Conservation (phyloP, 2,888 invertebrate genomes). For the Meta bourneti region DNA sequence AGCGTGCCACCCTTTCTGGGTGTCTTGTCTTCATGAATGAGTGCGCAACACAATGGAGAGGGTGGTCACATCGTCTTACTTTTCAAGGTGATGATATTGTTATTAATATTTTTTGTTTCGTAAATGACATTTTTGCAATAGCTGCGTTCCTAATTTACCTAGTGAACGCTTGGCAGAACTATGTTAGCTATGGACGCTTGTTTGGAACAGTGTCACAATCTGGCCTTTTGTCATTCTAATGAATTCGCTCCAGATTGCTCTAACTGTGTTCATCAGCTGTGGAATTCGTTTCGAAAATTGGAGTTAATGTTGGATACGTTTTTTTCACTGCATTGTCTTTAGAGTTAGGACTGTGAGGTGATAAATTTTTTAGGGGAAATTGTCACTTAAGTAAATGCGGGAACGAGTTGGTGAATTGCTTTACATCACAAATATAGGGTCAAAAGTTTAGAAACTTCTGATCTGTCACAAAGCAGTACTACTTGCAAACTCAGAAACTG, state of each 20-base stretch:
- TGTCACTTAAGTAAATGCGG: too few species aligned
- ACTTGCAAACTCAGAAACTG: too few species aligned
- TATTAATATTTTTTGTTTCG: constrained; percentile 34
- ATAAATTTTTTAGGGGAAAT: too few species aligned
- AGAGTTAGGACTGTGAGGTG: too few species aligned
- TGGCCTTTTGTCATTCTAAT: not conserved
- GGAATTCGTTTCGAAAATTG: too few species aligned
- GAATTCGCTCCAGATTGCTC: not conserved
- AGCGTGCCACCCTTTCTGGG: constrained; percentile 65
- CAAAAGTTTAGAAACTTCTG: too few species aligned
- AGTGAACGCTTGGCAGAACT: not conserved
- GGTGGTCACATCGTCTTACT: constrained; percentile 53
- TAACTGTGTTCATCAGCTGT: not conserved
- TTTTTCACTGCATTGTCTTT: too few species aligned
- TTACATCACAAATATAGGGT: too few species aligned
- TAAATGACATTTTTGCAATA: constrained; percentile 43
- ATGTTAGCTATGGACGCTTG: not conserved
- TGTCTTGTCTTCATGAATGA: constrained; percentile 63
- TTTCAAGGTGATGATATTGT: constrained; percentile 70
- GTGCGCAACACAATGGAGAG: constrained; percentile 37
- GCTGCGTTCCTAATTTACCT: not conserved
- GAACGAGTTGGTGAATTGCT: too few species aligned
- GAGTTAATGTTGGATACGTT: too few species aligned
- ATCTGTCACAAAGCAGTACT: too few species aligned
- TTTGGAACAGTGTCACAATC: not conserved